Evolutionary conservation across 1,140 invertebrate species (phyloP), one percentile per base, ranked within the genome.

Genomic region (Cataglyphis hispanica): DNA sequence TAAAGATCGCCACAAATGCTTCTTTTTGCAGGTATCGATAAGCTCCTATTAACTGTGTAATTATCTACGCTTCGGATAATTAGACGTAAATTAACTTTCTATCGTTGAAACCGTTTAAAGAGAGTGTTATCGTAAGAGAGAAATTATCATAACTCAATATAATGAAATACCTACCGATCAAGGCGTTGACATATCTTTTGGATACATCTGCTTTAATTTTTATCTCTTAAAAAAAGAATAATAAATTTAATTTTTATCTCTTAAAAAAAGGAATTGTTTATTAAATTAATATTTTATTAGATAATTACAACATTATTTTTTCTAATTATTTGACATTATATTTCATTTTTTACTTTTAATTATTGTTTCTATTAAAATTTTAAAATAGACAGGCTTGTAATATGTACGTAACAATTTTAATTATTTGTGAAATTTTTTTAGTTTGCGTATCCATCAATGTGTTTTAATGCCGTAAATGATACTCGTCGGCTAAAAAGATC

Each of bases 21-120:
- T 25, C 10, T 60, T 60, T 70, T 72, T 66, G 7, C 53, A 64
- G 34, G 43, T 58, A 60, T 72, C 78, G 78, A 81, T 81, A 81
- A 72, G 53, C 34, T 27, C 25, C 19, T 72, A 81, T 81, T 81
- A 81, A 81, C 66, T 53, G 13, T 16, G 77, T 46, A 70, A 81
- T 81, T 81, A 81, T 81, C 64, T 56, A 46, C 43, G 50, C 67
- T 25, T 72, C 78, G 34, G 37, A 19, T 81, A 72, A 81, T 81
- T 81, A 81, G 67, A 72, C 37, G 53, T 72, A 72, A 81, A 81
- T 72, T 81, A 81, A 72, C 77, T 81, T 70, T 43, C 64, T 81
- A 81, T 31, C 66, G 53, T 72, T 81, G 46, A 72, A 60, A 81
- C 19, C 78, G 19, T 72, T 72, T 43, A 72, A 81, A 46, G 66